These are phyloP conservation scores for Scatophagus argus DNA, from an alignment of 2,113 vertebrate genomes.

Conservation along the genomic window DNA sequence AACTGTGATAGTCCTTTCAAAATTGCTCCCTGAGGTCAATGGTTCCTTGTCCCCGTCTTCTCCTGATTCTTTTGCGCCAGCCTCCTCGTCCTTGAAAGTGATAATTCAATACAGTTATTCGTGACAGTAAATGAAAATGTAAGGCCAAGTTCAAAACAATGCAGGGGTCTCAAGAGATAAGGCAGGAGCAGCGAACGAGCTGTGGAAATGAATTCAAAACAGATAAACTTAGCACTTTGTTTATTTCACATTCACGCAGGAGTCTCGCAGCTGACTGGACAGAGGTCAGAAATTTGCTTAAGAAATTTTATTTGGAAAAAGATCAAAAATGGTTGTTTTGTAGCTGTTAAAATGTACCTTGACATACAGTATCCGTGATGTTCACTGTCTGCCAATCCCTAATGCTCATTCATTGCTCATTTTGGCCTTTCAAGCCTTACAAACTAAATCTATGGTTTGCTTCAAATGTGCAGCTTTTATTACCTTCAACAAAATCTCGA, in stretches of 20 bases:
- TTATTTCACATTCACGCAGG: constrained; percentile 18
- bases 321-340: constrained; percentile 27
- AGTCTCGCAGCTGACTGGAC: background rate
- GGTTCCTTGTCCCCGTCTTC: constrained; percentile 68
- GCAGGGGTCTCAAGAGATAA: constrained; percentile 7
- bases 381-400: background rate
- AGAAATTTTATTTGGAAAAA: background rate
- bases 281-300: constrained; percentile 9
- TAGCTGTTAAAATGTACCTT: background rate
- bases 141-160: constrained; percentile 14
- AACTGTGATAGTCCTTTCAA: constrained; percentile 93
- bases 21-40: constrained; percentile 79
- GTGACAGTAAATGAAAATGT: constrained; percentile 46
- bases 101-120: constrained; percentile 55
- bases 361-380: background rate
- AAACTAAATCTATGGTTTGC: background rate
- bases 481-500: constrained; percentile 65
- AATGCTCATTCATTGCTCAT: background rate
- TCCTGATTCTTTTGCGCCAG: constrained; percentile 70
- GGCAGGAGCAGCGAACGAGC: background rate
- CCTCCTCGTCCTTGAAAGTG: constrained; percentile 82
- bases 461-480: background rate
- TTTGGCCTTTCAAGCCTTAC: background rate
- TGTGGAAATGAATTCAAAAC: constrained; percentile 18
- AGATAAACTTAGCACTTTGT: constrained; percentile 19